Base-by-base conservation (phyloP, 2,888 invertebrate species). In the Drosophila anceps region DNA sequence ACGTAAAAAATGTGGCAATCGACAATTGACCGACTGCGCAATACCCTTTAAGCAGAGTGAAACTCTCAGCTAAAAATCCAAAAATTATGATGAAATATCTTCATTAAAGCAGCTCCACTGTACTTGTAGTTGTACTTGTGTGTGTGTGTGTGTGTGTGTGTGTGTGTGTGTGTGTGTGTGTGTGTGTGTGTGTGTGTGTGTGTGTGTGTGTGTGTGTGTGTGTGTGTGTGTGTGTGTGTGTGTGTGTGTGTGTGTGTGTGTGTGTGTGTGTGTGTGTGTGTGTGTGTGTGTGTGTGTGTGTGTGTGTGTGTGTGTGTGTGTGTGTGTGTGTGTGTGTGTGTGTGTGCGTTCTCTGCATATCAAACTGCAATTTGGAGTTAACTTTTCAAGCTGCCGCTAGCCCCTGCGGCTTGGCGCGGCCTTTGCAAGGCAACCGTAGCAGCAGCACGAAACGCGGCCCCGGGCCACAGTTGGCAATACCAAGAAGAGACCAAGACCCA, bases 321-420 rank as follows among this genome's bases (percentile, higher is more conserved):
- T 10, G 20, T 27, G 46, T 46, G 27, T 48, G 29, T 54, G 57
- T 44, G 24, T 61, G 44, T 51, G 37, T 58, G 18, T 27, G 37
- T 46, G 8, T 64, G 65, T 77, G 67, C 46, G 43, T 50, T 37
- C 57, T 18, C 50, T 37, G 61, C 62, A 57, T 68, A 65, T 81
- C 62, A 59, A 78, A 69, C 62, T 74, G 79, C 81, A 78, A 69
- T 67, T 84, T 64, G 27, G 27, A 37, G 35, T 18, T 37, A 6
- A 62, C 54, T 63, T 53, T 63, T 67, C 18, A 33, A 62, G 55
- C 31, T 46, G 58, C 64, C 58, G 64, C 60, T 43, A 51, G 51
- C 61, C 66, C 58, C 24, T n/a, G n/a, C 53, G 50, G 59, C 39
- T 60, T 31, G 8, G 37, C 13, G 31, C 31, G 59, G 59, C 46